Base-by-base conservation (phyloP, 2,113 vertebrate species). In the Eidolon helvum region DNA sequence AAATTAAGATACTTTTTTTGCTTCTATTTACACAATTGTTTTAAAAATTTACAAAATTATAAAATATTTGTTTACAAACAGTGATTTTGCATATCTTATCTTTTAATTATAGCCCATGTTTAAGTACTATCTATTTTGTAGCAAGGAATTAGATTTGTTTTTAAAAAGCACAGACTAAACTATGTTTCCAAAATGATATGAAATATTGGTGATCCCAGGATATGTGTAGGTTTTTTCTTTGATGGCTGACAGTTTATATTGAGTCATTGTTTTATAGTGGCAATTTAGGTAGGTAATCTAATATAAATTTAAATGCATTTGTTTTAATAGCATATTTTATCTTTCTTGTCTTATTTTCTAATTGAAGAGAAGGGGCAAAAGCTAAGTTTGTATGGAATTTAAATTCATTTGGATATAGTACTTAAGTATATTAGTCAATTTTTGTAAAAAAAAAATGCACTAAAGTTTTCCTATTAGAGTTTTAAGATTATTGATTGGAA, bases 401-500 rank as follows among this genome's bases (percentile, higher is more conserved):
- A 97, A 98, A 98, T 98, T 95, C 97, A 98, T 96, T 98, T 94
- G 94, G 93, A 87, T 97, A 89, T 88, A 97, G 97, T 96, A 57
- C 95, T 98, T 97, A 94, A 98, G 96, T 95, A 97, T 98, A 98
- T 98, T 98, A 98, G 92, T 92, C 95, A 97, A 93, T 96, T 97
- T 97, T 4, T 98, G 97, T 98, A 84, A 98, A 98, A 98, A 99
- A 99, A 98, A 97, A 98, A 95, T 98, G 90, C 95, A 96, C 93
- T 98, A 85, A 98, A 98, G 98, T 98, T 99, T 98, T 97, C 97
- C 96, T 98, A 97, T 98, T 98, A 98, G 97, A 98, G 95, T 98
- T 98, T 98, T 98, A 97, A 98, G 98, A 98, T 98, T 98, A 98
- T 98, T 98, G 98, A 98, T 98, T 98, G 98, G 97, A 97, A 98